Percentiles rank a stretch among this genome's conserved stretches.
Conservation (phyloP, 2,113 vertebrate species). For the Castor canadensis region DNA sequence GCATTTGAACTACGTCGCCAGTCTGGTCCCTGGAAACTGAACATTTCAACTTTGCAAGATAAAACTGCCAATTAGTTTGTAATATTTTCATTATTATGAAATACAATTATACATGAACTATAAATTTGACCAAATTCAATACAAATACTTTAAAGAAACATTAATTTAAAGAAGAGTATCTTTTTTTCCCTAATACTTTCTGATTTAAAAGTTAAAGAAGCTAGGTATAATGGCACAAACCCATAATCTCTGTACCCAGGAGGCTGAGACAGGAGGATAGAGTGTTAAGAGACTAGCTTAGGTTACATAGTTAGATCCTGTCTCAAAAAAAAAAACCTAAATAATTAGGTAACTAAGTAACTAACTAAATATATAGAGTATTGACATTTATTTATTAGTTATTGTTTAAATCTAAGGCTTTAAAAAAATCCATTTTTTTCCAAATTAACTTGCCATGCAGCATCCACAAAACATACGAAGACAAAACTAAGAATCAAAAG, state of each 20-base stretch:
- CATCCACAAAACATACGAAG: constrained; percentile 37
- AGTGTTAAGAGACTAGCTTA: too few species aligned
- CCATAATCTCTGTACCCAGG: too few species aligned
- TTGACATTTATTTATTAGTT: not conserved
- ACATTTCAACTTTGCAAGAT: constrained; percentile 29
- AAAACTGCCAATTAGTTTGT: constrained; percentile 44
- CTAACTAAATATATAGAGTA: too few species aligned
- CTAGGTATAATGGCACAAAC: too few species aligned
- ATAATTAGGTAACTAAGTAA: too few species aligned
- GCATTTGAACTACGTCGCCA: too few species aligned
- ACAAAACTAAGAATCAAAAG: constrained; percentile 42
- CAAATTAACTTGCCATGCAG: constrained; percentile 35
- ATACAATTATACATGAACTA: constrained; percentile 21
- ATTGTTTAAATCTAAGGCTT: constrained; percentile 22
- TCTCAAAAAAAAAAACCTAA: too few species aligned
- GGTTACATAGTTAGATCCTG: too few species aligned
- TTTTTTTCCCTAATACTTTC: not conserved
- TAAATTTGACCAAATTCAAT: constrained; percentile 36
- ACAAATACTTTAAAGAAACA: constrained; percentile 35
- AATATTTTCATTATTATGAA: constrained; percentile 28
- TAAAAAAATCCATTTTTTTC: not conserved
- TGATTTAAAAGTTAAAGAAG: constrained; percentile 31
- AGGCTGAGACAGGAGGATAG: too few species aligned
- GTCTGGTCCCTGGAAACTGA: not conserved
- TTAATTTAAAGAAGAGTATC: not conserved